Base-by-base conservation (phyloP, 2,888 invertebrate species). In the Drosophila gaucha region DNA sequence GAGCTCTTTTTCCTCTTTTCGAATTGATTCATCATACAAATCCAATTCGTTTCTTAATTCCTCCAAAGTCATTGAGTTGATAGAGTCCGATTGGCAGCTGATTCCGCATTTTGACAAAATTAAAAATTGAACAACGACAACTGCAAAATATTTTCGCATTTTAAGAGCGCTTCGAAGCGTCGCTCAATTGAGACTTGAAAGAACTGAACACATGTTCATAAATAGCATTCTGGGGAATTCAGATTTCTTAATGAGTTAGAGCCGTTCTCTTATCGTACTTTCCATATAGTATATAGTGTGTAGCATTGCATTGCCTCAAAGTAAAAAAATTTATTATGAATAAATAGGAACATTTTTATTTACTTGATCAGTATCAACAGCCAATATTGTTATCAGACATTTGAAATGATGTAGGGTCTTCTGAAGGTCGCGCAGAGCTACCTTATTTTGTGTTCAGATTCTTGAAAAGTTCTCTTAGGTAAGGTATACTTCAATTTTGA, bases 91-190 rank as follows among this genome's bases (percentile, higher is more conserved):
- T n/a, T 31, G 24, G n/a, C n/a, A n/a, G n/a, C n/a, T n/a, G n/a
- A n/a, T n/a, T n/a, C n/a, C n/a, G n/a, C n/a, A n/a, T n/a, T n/a
- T n/a, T n/a, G n/a, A n/a, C 10, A 26, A 20, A 47, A 46, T 14
- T 16, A 41, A 16, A 1, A 51, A 2, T 6, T 16, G 24, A 35
- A 47, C n/a, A 9, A 31, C 8, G 1, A 46, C 24, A 12, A 57
- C 10, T 20, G n/a, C n/a, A 1, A 57, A 9, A 36, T 10, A 31
- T 1, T 31, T 68, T 22, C 6, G 6, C 69, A 67, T 68, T n/a
- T 31, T 36, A 36, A n/a, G 6, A 10, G 28, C 10, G 28, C 5
- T 0, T 1, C 8, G n/a, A 10, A 18, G 1, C 24, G 12, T 33
- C 26, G 10, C 2, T 6, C 8, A 6, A 28, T 33, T 16, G 18